A percentile compares a stretch with the other conserved stretches of the same genome.
Conservation (phyloP, 2,797 vertebrate species). For the Phataginus tetradactyla region DNA sequence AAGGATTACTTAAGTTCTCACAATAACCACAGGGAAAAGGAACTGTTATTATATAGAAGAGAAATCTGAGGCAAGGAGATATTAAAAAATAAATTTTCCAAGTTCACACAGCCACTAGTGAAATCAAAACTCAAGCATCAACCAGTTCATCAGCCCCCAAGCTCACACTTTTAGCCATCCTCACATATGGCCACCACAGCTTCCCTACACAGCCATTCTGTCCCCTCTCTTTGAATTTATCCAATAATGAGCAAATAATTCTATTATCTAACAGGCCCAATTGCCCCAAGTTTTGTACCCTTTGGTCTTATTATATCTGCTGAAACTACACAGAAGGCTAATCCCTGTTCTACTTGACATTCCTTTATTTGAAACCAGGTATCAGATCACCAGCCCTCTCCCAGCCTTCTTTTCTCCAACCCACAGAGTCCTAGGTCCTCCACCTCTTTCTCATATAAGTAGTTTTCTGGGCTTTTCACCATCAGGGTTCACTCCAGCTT, state of each 20-base stretch:
- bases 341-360: background rate
- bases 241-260: background rate
- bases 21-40: background rate
- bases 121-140: background rate
- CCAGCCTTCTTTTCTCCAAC: background rate
- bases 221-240: background rate
- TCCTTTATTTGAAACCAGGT: constrained; percentile 5
- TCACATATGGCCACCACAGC: too few species aligned
- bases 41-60: background rate
- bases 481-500: background rate
- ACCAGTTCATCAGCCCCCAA: background rate
- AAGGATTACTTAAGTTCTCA: background rate
- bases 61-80: background rate
- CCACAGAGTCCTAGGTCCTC: background rate
- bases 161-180: background rate
- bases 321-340: background rate
- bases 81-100: background rate
- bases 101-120: background rate
- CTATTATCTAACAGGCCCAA: background rate
- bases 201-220: background rate
- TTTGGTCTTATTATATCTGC: background rate
- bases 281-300: background rate
- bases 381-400: background rate
- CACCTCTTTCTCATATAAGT: background rate
- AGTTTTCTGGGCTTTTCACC: background rate